Percentiles rank a stretch among this genome's conserved stretches.
Conservation (phyloP, 2,888 invertebrate species). For the Drosophila ochracea region DNA sequence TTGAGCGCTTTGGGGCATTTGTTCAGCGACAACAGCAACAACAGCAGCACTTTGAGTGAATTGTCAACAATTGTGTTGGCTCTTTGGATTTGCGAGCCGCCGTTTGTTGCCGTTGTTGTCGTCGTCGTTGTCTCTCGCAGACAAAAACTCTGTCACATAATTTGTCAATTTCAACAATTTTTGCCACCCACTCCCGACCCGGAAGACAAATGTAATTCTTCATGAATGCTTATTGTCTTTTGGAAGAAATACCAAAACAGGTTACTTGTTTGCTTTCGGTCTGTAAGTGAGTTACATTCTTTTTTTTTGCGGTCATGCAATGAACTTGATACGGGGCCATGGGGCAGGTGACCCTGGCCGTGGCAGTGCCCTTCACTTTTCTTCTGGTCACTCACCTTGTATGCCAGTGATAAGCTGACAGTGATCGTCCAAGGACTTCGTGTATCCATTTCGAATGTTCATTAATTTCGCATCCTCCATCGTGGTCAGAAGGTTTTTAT, state of each 20-base stretch:
- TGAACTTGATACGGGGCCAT: slow-evolving; percentile 21
- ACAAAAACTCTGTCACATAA: slow-evolving; percentile 79
- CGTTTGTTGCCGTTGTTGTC: slow-evolving; percentile 12
- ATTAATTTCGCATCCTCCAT: slow-evolving; percentile 71
- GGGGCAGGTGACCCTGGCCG: slow-evolving; percentile 26
- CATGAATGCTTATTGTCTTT: slow-evolving; percentile 62
- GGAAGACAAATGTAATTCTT: slow-evolving; percentile 61
- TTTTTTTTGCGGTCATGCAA: not conserved
- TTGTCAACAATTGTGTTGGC: slow-evolving; percentile 80
- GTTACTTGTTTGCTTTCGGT: slow-evolving; percentile 22
- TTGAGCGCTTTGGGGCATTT: slow-evolving; percentile 82
- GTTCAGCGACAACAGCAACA: slow-evolving; percentile 64
- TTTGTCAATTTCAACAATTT: slow-evolving; percentile 78
- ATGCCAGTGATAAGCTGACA: slow-evolving; percentile 64
- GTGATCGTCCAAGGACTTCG: slow-evolving; percentile 71
- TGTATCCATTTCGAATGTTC: slow-evolving; percentile 69
- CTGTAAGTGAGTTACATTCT: slow-evolving; percentile 1
- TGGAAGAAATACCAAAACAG: slow-evolving; percentile 25
- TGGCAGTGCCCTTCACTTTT: slow-evolving; percentile 4
- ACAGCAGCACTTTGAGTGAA: slow-evolving; percentile 74
- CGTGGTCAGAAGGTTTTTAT: slow-evolving; percentile 22
- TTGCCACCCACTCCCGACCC: slow-evolving; percentile 8
- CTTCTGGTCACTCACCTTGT: slow-evolving; percentile 62
- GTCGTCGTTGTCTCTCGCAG: slow-evolving; percentile 32
- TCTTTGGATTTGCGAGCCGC: slow-evolving; percentile 70